Evolutionary conservation across 92 coral and sea anemone genomes (phyloP), one percentile per base, ranked within the genome.

Genomic region (Bergia puertoricense): DNA sequence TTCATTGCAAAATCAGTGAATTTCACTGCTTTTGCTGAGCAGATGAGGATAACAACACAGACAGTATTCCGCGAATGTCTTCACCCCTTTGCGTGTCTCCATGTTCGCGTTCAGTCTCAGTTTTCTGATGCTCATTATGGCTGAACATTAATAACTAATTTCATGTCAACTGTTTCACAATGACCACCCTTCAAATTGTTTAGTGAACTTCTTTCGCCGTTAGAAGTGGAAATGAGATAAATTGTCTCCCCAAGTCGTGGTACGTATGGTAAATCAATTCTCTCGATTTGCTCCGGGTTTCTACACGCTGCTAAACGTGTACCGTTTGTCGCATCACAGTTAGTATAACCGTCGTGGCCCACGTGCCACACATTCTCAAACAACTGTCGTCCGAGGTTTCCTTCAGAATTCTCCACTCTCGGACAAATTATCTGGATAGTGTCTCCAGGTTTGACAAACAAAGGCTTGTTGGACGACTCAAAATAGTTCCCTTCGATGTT

Each of bases 181-280:
- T 74, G 77, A 74, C 77, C 77, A 11, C 77, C 77, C 20, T 74
- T 74, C 20, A 74, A 15, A 15, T 74, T 74, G 20, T 1, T 39
- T 43, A 74, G 20, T 39, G 77, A 74, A 43, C 45, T 37, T 30
- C 77, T 39, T 20, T 74, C 23, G n/a, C 77, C 77, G 43, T 74
- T 74, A 38, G 77, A 74, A n/a, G 77, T 74, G 4, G 77, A 74
- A 43, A 74, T 74, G 37, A 74, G 43, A 74, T 74, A 74, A 40
- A 74, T 74, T 10, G 77, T 74, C 46, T 74, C 46, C 6, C 77
- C 77, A 22, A 8, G 40, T 39, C 77, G 77, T 43, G 77, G 77
- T 74, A 74, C 77, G n/a, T 38, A 45, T 74, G 77, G 7, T 74
- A 74, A 74, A 74, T 74, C 77, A 38, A 74, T 74, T 39, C 77